Evolutionary conservation across 2,888 invertebrate species (phyloP).

Genomic region (Hirtodrosophila confusa): DNA sequence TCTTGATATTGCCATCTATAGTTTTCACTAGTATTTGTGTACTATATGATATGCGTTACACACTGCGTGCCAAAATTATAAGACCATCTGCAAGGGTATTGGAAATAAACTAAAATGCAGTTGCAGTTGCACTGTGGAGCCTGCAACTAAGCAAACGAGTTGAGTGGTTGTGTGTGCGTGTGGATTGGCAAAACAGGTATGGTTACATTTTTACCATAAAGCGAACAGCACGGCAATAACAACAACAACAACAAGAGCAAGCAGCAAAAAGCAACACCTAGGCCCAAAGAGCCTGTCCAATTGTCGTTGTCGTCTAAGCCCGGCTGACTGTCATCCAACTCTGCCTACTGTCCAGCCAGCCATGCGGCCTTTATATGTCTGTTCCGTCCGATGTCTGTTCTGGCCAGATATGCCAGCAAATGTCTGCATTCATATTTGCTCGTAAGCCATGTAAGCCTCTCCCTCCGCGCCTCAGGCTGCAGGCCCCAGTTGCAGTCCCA

Average conservation of each 20-base stretch:
- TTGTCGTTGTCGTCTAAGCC: slow-evolving; percentile 60
- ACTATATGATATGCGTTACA: background rate
- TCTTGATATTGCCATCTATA: no score
- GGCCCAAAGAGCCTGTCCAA: slow-evolving; percentile 57
- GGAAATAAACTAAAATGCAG: slow-evolving; percentile 58
- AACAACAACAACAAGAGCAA: slow-evolving; percentile 26
- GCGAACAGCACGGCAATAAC: slow-evolving; percentile 68
- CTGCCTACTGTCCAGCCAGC: slow-evolving; percentile 56
- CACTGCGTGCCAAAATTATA: slow-evolving; percentile 3
- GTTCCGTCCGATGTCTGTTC: slow-evolving; percentile 32
- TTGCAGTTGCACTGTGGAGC: slow-evolving; percentile 63
- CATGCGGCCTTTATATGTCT: slow-evolving; percentile 40
- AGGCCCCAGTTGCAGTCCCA: slow-evolving; percentile 3
- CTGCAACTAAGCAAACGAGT: slow-evolving; percentile 66
- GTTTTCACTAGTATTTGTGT: no score
- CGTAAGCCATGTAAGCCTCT: slow-evolving; percentile 45
- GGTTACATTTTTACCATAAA: slow-evolving; percentile 80
- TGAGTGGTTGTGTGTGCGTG: slow-evolving; percentile 35
- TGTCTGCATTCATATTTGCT: slow-evolving; percentile 65
- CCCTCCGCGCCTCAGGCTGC: slow-evolving; percentile 8
- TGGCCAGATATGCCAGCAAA: slow-evolving; percentile 56
- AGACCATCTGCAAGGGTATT: slow-evolving; percentile 4
- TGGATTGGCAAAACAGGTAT: slow-evolving; percentile 77
- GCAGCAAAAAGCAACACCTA: slow-evolving; percentile 72
- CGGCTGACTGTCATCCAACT: slow-evolving; percentile 59